Percentiles rank a stretch among this genome's conserved stretches.
phyloP scores from a whole-genome alignment of 2,888 invertebrate genomes.

The Cheilosia pagana region DNA sequence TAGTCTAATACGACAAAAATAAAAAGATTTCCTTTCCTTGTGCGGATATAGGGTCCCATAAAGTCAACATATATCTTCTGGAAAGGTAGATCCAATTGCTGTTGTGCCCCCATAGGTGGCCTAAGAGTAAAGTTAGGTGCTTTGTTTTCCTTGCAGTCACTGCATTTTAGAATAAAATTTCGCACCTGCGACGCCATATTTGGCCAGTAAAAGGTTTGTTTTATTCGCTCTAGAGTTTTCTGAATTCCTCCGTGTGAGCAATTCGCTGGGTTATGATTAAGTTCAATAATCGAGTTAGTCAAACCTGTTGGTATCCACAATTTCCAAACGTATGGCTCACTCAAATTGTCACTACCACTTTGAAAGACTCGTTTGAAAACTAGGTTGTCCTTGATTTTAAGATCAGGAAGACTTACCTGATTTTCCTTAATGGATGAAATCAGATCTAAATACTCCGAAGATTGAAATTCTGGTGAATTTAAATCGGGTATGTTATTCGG shows the following conservation, averaged over 20 bases:
- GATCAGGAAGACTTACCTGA: background rate
- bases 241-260: constrained; percentile 7
- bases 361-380: background rate
- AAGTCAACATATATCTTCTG: constrained; percentile 20
- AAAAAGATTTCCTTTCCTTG: constrained; percentile 43
- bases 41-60: constrained; percentile 62
- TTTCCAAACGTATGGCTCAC: background rate
- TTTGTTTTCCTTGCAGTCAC: constrained; percentile 4
- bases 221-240: background rate
- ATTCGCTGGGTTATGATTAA: background rate
- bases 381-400: background rate
- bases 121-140: too few species aligned
- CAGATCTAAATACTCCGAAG: background rate
- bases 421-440: background rate
- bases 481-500: background rate
- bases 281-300: background rate
- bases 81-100: constrained; percentile 37
- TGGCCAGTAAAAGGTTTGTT: background rate
- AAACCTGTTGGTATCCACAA: background rate
- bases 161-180: background rate
- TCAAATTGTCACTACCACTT: background rate
- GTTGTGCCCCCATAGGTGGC: background rate
- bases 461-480: background rate
- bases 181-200: constrained; percentile 3
- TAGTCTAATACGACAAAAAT: constrained; percentile 58